Evolutionary conservation across 2,888 invertebrate species (phyloP).

Genomic region (Norana najaformis): DNA sequence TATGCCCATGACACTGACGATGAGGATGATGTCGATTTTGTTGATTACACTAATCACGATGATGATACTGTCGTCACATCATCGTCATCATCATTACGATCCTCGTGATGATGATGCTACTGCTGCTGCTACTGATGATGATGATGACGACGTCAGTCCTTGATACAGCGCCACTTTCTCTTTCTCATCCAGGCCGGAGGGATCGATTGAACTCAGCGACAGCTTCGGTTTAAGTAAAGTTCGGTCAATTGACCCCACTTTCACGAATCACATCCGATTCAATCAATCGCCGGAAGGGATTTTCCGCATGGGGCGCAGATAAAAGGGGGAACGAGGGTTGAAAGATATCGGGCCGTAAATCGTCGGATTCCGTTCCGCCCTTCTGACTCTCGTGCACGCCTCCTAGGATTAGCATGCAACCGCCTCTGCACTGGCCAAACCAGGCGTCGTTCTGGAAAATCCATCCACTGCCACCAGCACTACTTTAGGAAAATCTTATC

Average conservation of each 20-base stretch:
- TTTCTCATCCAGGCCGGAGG: background rate
- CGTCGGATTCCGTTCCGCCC: background rate
- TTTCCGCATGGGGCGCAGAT: background rate
- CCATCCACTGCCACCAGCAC: background rate
- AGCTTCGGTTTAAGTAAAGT: background rate
- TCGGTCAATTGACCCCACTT: background rate
- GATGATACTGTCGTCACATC: no score
- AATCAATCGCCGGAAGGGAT: background rate
- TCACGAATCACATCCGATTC: background rate
- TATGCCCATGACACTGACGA: no score
- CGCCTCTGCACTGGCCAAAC: background rate
- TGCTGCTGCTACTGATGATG: no score
- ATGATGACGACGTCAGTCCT: no score
- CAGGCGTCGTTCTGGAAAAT: background rate
- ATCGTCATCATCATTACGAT: no score
- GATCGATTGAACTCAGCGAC: background rate
- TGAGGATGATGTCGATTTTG: no score
- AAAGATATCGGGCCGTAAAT: background rate
- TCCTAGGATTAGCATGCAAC: background rate
- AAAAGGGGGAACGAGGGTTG: background rate
- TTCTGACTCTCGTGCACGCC: background rate
- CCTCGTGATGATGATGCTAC: no score
- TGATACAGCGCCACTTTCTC: no score
- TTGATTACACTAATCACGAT: no score
- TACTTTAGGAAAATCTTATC: no score